phyloP scores from a whole-genome alignment of 2,797 vertebrate genomes.

The Loriculus beryllinus region DNA sequence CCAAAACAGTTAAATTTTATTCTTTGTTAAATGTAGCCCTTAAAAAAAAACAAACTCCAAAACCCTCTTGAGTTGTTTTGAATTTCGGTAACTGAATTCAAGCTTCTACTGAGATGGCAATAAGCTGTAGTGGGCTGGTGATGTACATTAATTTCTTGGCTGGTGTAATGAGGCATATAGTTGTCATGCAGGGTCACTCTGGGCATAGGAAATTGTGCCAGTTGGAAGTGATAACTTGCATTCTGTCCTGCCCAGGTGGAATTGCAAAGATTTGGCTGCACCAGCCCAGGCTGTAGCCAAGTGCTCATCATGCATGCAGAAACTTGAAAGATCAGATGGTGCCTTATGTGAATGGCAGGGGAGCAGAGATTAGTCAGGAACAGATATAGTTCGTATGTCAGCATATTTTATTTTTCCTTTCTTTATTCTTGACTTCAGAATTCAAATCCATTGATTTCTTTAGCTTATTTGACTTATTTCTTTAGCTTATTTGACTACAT shows the following conservation, averaged over 20 bases:
- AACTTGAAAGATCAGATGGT: constrained; percentile 54
- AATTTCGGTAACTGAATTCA: background rate
- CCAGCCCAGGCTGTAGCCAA: constrained; percentile 16
- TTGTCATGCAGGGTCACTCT: constrained; percentile 40
- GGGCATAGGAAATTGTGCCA: constrained; percentile 33
- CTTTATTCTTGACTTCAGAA: constrained; percentile 10
- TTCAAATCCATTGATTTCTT: background rate
- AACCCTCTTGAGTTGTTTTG: background rate
- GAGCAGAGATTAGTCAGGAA: constrained; percentile 22
- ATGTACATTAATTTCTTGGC: constrained; percentile 51
- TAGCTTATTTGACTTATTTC: background rate
- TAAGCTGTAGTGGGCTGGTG: background rate
- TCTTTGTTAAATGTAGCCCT: background rate
- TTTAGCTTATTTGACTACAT: background rate
- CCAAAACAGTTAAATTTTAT: background rate
- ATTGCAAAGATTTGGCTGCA: constrained; percentile 33
- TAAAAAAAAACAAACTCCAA: background rate
- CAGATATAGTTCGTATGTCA: background rate
- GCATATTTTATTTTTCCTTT: constrained; percentile 11
- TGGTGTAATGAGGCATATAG: constrained; percentile 48
- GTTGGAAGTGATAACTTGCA: constrained; percentile 53
- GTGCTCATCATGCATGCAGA: constrained; percentile 35
- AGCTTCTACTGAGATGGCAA: background rate
- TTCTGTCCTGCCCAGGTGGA: constrained; percentile 68
- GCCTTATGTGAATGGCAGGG: constrained; percentile 20